phyloP scores from a whole-genome alignment of 2,113 vertebrate species.

The Tyto alba region DNA sequence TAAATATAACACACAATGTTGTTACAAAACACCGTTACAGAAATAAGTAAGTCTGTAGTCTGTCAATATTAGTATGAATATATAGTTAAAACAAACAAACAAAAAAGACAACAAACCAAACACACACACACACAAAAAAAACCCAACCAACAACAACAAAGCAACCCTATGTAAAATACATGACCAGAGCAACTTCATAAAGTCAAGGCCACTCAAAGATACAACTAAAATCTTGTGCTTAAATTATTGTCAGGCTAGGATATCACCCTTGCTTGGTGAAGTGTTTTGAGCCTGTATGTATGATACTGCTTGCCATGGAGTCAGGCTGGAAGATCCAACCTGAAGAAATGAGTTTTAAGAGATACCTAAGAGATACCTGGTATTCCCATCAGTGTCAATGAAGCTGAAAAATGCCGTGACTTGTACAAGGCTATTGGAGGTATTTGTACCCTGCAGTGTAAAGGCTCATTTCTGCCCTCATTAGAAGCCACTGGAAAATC shows the following conservation, averaged over 20 bases:
- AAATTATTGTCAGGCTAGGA: background rate
- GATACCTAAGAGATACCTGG: background rate
- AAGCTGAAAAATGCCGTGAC: background rate
- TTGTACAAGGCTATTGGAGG: background rate
- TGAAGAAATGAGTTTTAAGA: background rate
- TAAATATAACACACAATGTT: background rate
- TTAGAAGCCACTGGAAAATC: background rate
- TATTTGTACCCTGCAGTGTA: background rate
- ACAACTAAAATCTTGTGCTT: background rate
- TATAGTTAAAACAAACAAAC: background rate
- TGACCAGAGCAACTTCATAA: background rate
- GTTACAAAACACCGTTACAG: background rate
- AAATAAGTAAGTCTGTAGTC: no score
- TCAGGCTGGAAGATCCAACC: background rate
- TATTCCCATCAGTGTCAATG: background rate
- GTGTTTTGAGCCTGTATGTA: background rate
- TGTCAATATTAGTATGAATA: background rate
- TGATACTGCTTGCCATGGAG: background rate
- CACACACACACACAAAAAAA: background rate
- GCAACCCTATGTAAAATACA: background rate
- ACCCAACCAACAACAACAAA: background rate
- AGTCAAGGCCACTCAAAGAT: background rate
- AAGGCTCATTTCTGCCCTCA: background rate
- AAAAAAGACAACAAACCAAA: background rate
- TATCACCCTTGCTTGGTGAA: background rate